These are phyloP conservation scores for Epinephelus awoara DNA, from an alignment of 2,797 vertebrate genomes.

Conservation along the genomic window DNA sequence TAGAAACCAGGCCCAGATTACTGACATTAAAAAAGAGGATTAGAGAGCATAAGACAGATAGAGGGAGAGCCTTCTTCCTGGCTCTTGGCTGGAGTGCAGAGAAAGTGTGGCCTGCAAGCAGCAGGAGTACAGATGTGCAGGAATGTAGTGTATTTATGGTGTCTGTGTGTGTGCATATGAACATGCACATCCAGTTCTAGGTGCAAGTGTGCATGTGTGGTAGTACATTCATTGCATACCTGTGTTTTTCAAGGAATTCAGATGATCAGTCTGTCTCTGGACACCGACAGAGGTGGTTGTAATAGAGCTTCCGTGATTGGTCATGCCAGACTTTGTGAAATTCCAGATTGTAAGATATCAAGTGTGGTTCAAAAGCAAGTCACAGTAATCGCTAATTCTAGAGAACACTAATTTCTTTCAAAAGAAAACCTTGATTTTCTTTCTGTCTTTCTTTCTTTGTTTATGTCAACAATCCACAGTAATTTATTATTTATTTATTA, in stretches of 20 bases:
- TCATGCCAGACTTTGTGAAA: not conserved
- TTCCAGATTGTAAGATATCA: not conserved
- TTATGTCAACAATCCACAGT: not conserved
- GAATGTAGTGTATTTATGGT: conserved; percentile 49
- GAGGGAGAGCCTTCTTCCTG: conserved; percentile 21
- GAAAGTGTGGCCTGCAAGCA: conserved; percentile 40
- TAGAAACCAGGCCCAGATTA: not conserved
- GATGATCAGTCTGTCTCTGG: not conserved
- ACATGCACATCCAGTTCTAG: conserved; percentile 12
- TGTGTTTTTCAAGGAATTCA: conserved; percentile 32
- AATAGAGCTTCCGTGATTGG: not conserved
- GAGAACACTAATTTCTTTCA: not conserved
- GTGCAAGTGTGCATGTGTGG: conserved; percentile 18
- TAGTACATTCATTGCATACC: conserved; percentile 43
- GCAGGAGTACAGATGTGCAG: conserved; percentile 71
- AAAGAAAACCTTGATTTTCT: not conserved
- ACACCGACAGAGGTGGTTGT: not conserved
- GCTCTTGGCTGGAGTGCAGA: conserved; percentile 38
- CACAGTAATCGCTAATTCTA: not conserved
- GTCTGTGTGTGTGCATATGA: not conserved
- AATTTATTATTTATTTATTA: not conserved
- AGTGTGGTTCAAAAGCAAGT: not conserved
- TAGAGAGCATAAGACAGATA: not conserved
- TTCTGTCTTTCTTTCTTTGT: not conserved
- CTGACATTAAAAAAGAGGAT: conserved; percentile 9